These are phyloP conservation scores for Drosophila subpulchrella DNA, from an alignment of 1,140 invertebrate species.

Conservation along the genomic window DNA sequence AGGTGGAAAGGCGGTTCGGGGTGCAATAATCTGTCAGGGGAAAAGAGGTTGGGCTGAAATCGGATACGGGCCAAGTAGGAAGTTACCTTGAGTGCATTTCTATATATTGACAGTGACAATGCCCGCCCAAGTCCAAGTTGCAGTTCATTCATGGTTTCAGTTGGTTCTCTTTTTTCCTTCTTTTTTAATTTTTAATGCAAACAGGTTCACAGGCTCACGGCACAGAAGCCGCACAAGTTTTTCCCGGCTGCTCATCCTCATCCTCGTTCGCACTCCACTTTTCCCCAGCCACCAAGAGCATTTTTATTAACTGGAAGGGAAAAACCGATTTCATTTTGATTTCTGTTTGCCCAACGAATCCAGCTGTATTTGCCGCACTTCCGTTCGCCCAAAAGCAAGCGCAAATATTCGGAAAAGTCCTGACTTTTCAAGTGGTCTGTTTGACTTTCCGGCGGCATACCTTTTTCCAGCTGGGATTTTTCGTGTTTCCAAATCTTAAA, in stretches of 20 bases:
- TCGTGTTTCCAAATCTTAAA: neutral
- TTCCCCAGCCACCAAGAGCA: slow-evolving; percentile 17
- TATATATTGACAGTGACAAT: slow-evolving; percentile 80
- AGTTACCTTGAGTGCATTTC: slow-evolving; percentile 82
- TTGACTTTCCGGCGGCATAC: slow-evolving; percentile 58
- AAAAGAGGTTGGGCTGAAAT: slow-evolving; percentile 76
- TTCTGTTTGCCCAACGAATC: slow-evolving; percentile 45
- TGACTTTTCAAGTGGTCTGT: slow-evolving; percentile 61
- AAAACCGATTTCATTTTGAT: slow-evolving; percentile 44
- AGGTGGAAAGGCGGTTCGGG: slow-evolving; percentile 18
- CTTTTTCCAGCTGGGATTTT: slow-evolving; percentile 66
- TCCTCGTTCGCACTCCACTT: slow-evolving; percentile 10
- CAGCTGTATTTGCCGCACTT: slow-evolving; percentile 63
- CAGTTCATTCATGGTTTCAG: slow-evolving; percentile 78
- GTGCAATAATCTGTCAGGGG: slow-evolving; percentile 66
- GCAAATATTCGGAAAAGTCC: slow-evolving; percentile 62
- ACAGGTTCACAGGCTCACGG: slow-evolving; percentile 78
- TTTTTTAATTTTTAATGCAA: slow-evolving; percentile 34
- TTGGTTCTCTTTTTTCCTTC: neutral
- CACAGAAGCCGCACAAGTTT: slow-evolving; percentile 78
- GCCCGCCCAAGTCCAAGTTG: slow-evolving; percentile 58
- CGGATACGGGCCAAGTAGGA: slow-evolving; percentile 72
- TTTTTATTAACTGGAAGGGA: slow-evolving; percentile 34
- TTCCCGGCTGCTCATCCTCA: slow-evolving; percentile 34
- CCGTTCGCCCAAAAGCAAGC: slow-evolving; percentile 18